Evolutionary conservation across 2,797 vertebrate species (phyloP).

Genomic region (Oryzias dopingdopingensis): DNA sequence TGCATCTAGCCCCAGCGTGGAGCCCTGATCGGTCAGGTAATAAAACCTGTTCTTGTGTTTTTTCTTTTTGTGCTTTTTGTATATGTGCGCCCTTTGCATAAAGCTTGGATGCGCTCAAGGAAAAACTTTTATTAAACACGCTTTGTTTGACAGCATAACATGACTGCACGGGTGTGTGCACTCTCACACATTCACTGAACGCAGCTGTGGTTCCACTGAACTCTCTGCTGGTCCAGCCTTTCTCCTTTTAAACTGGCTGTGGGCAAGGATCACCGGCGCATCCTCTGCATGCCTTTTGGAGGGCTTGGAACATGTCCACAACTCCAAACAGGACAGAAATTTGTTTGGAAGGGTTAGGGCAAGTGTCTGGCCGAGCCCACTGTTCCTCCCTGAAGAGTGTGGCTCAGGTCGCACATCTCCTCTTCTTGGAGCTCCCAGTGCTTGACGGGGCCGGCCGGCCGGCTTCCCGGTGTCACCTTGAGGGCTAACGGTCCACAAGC

Average conservation of each 20-base stretch:
- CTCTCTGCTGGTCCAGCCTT: too few relatives aligned
- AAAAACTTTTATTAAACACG: too few relatives aligned
- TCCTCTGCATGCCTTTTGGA: background rate
- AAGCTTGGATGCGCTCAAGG: too few relatives aligned
- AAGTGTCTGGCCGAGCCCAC: background rate
- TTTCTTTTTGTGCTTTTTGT: too few relatives aligned
- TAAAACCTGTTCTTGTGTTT: too few relatives aligned
- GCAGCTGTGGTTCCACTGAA: too few relatives aligned
- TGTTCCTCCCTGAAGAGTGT: background rate
- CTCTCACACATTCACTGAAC: too few relatives aligned
- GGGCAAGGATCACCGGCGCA: background rate
- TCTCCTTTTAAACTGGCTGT: background rate
- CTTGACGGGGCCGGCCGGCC: background rate
- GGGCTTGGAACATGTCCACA: background rate
- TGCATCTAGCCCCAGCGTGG: too few relatives aligned
- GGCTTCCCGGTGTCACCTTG: background rate
- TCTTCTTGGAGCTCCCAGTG: background rate
- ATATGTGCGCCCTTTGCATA: too few relatives aligned
- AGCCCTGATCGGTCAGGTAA: too few relatives aligned
- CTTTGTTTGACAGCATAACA: too few relatives aligned
- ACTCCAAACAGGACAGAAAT: background rate
- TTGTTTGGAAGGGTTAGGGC: background rate
- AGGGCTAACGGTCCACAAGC: background rate
- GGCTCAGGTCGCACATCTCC: background rate
- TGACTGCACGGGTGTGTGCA: too few relatives aligned